Percentiles rank a stretch among this genome's conserved stretches.
phyloP scores from a whole-genome alignment of 1,140 invertebrate species.

The Neotoxoptera formosana region DNA sequence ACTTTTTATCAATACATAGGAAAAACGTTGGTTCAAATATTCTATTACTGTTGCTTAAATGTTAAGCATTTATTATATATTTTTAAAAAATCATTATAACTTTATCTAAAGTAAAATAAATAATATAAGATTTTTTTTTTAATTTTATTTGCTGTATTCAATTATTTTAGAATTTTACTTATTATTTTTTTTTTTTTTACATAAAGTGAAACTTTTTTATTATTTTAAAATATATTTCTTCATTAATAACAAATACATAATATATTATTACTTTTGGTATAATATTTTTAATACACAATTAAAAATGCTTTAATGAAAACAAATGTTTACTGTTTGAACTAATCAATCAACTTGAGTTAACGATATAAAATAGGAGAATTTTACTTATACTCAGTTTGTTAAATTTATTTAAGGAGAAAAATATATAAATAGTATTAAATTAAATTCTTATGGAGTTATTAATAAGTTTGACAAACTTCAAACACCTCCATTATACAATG shows the following conservation, averaged over 20 bases:
- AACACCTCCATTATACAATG: neutral
- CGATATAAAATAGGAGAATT: neutral
- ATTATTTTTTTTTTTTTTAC: neutral
- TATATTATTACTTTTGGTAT: neutral
- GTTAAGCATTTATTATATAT: neutral
- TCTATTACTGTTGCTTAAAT: neutral
- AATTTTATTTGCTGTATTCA: too few relatives aligned
- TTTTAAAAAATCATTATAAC: neutral
- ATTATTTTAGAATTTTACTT: neutral
- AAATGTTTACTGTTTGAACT: neutral
- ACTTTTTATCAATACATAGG: neutral
- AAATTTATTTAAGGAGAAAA: neutral
- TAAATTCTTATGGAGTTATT: neutral
- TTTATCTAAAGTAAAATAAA: neutral
- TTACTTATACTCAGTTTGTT: too few relatives aligned
- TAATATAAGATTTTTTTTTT: neutral
- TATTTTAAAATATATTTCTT: neutral
- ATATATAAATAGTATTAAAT: neutral
- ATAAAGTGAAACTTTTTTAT: neutral
- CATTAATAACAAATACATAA: neutral
- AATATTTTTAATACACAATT: neutral
- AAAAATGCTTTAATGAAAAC: neutral
- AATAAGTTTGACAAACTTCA: neutral
- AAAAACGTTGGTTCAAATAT: neutral
- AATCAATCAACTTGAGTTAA: neutral